Evolutionary conservation across 2,113 vertebrate genomes (phyloP), one percentile per base, ranked within the genome.

Genomic region (Alligator sinensis): DNA sequence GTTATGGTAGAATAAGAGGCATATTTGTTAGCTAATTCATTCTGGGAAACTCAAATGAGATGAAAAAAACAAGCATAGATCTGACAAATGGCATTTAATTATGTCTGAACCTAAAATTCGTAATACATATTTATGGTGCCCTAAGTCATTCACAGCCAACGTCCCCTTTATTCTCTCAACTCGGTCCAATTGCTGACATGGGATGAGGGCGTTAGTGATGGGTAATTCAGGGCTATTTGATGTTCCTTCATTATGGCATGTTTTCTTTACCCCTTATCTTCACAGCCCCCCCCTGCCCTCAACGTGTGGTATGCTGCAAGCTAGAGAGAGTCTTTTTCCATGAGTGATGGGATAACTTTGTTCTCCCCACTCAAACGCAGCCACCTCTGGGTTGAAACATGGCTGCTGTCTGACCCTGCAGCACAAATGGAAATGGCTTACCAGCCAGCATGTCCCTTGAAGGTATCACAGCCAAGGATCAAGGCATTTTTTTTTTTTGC

Each of bases 21-120:
- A 77, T 81, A 84, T 93, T 96, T 95, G 91, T 97, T 95, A 97
- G 94, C 96, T 91, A 96, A 95, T 95, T 95, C 87, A 93, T 89
- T 95, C 72, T 63, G 77, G 79, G 91, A 95, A 90, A 96, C 89
- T 93, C 91, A 96, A 91, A 93, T 90, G 94, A 96, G 92, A 95
- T 90, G 92, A 95, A 95, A 94, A 34, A 47, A 96, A 87, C 93
- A 94, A 94, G 85, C 74, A 90, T 59, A 94, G 95, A 96, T 91
- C 86, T 89, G 82, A 96, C 90, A 90, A 97, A 93, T 91, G 93
- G 80, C 91, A 90, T 96, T 96, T 96, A 95, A 94, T 94, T 85
- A 91, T 85, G 90, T 86, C 94, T 93, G 82, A 97, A 88, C 74
- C 84, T 96, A 91, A 95, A 93, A 88, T 90, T 97, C 92, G 86